phyloP scores from a whole-genome alignment of 2,113 vertebrate genomes.

The Chrysochloris asiatica region DNA sequence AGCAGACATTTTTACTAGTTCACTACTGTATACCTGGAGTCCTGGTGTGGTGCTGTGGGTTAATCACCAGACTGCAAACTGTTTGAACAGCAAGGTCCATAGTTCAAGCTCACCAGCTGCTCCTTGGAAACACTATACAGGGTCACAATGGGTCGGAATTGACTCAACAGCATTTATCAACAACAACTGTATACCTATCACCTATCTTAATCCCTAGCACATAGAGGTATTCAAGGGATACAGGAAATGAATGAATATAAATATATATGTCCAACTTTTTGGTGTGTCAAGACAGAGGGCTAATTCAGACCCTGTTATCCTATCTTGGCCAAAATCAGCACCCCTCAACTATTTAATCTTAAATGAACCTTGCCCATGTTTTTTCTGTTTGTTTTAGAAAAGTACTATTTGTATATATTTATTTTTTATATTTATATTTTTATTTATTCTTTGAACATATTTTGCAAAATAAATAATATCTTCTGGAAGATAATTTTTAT shows the following conservation, averaged over 20 bases:
- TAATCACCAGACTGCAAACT: too few relatives aligned
- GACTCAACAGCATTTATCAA: too few relatives aligned
- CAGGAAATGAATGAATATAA: not conserved
- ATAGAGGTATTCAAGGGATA: too few relatives aligned
- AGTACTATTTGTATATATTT: not conserved
- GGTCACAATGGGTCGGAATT: too few relatives aligned
- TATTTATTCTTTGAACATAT: slow-evolving; percentile 33
- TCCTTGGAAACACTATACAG: too few relatives aligned
- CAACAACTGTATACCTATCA: too few relatives aligned
- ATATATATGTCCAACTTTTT: not conserved
- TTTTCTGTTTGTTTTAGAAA: too few relatives aligned
- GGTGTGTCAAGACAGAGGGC: not conserved
- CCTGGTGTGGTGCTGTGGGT: too few relatives aligned
- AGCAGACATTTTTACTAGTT: not conserved
- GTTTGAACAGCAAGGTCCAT: too few relatives aligned
- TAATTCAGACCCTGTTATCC: not conserved
- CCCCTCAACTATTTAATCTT: not conserved
- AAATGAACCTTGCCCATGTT: not conserved
- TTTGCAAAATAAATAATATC: not conserved
- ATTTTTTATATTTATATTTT: not conserved
- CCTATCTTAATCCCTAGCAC: not conserved
- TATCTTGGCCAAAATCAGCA: not conserved
- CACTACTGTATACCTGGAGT: too few relatives aligned
- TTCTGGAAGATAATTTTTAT: not conserved
- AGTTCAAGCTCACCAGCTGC: too few relatives aligned